phyloP scores from a whole-genome alignment of 2,113 vertebrate species.

The Hippolais icterina region DNA sequence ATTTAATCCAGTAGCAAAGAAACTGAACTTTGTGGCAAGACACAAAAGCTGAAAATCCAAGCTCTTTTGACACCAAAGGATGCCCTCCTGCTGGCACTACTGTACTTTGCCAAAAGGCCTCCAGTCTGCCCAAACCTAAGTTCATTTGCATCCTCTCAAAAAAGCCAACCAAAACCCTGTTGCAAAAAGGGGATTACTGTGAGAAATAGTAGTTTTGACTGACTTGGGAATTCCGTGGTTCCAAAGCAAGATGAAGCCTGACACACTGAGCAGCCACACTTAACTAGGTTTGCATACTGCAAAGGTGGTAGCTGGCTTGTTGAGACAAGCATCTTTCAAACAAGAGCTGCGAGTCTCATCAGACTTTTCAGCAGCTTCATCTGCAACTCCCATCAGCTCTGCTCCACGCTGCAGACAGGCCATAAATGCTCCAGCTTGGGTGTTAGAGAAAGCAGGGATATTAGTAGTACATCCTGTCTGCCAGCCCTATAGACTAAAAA shows the following conservation, averaged over 20 bases:
- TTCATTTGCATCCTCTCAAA: background rate
- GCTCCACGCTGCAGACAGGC: rapidly evolving
- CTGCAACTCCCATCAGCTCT: background rate
- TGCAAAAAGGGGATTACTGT: background rate
- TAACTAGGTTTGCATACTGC: constrained; percentile 9
- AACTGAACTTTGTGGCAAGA: background rate
- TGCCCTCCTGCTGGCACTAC: background rate
- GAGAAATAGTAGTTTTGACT: background rate
- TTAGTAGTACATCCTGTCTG: background rate
- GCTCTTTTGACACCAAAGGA: background rate
- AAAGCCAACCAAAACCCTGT: background rate
- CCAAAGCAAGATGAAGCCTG: background rate
- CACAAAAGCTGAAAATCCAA: background rate
- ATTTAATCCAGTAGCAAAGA: constrained; percentile 7
- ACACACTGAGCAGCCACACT: background rate
- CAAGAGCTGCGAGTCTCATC: background rate
- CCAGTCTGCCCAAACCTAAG: background rate
- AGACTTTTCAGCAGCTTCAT: background rate
- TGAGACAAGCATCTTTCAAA: constrained; percentile 40
- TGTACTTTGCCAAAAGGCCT: background rate
- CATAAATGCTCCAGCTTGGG: background rate
- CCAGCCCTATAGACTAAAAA: background rate
- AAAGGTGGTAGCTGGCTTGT: constrained; percentile 45
- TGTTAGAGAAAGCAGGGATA: background rate
- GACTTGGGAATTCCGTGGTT: background rate